Evolutionary conservation across 2,888 invertebrate genomes (phyloP).

Genomic region (Stenodera caucasica): DNA sequence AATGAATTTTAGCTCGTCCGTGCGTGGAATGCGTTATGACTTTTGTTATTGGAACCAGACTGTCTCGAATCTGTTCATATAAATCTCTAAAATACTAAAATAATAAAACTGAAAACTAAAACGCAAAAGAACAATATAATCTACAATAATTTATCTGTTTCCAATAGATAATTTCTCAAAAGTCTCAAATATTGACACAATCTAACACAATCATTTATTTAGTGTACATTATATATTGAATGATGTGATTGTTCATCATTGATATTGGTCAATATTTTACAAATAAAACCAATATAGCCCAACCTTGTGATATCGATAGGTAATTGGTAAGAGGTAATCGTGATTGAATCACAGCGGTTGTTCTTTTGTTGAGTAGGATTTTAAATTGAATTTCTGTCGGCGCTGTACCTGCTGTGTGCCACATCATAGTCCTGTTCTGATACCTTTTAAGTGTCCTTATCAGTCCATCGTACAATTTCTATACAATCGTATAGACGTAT

Average conservation of each 20-base stretch:
- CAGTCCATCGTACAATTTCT: conserved; percentile 34
- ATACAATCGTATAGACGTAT: conserved; percentile 35
- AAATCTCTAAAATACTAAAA: conserved; percentile 16
- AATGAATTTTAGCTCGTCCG: conserved; percentile 54
- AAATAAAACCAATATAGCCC: conserved; percentile 11
- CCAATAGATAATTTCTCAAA: not conserved
- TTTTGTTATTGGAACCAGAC: conserved; percentile 10
- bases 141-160: conserved; percentile 5
- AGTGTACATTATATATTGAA: not conserved
- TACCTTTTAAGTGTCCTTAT: conserved; percentile 48
- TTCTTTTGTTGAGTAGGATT: conserved; percentile 49
- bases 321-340: conserved; percentile 51
- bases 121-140: not conserved
- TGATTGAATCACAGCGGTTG: conserved; percentile 53
- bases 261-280: not conserved
- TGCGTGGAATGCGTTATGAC: conserved; percentile 38
- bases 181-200: conserved; percentile 9
- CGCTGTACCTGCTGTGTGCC: conserved; percentile 38
- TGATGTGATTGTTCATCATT: not conserved
- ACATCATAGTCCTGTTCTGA: conserved; percentile 44
- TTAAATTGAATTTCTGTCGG: conserved; percentile 51
- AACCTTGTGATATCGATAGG: conserved; percentile 42
- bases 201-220: conserved; percentile 2
- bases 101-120: not conserved
- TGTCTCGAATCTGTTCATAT: conserved; percentile 17